A percentile compares a stretch with the other conserved stretches of the same genome.
Conservation (phyloP, 2,797 vertebrate genomes). For the Lophotriccus pileatus region DNA sequence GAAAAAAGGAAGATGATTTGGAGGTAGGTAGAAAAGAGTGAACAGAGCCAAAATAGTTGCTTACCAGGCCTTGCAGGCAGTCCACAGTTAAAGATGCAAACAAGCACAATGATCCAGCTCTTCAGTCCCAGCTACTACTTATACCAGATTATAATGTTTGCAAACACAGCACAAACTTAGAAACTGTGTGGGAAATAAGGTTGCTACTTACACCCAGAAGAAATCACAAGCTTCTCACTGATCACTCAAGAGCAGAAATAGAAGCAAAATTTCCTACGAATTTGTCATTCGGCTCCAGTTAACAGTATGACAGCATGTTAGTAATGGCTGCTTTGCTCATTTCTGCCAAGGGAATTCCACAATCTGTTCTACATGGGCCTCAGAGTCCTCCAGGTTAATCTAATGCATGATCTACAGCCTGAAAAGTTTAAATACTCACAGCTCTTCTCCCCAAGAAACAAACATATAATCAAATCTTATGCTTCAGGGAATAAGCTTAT, state of each 20-base stretch:
- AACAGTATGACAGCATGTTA: constrained; percentile 53
- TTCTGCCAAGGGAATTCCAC: constrained; percentile 64
- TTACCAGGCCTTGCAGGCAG: not conserved
- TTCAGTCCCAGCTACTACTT: not conserved
- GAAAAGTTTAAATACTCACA: constrained; percentile 52
- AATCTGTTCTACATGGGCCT: constrained; percentile 53
- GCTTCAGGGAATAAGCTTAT: constrained; percentile 59
- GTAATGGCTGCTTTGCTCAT: constrained; percentile 61
- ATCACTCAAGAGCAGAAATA: constrained; percentile 41
- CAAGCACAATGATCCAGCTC: not conserved
- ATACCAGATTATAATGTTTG: not conserved
- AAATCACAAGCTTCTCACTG: constrained; percentile 21
- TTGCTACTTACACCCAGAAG: constrained; percentile 11
- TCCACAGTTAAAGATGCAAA: not conserved
- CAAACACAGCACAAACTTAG: constrained; percentile 25
- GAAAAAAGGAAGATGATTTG: not conserved
- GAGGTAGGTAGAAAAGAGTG: not conserved
- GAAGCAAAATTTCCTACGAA: constrained; percentile 41
- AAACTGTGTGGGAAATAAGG: constrained; percentile 24
- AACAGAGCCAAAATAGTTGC: not conserved
- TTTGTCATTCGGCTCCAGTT: constrained; percentile 49
- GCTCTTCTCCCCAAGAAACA: constrained; percentile 45
- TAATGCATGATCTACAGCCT: constrained; percentile 52
- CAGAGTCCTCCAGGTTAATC: constrained; percentile 60
- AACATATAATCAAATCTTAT: constrained; percentile 64